Percentiles rank a stretch among this genome's conserved stretches.
phyloP scores from a whole-genome alignment of 1,140 invertebrate genomes.

The Brachystomella parvula region DNA sequence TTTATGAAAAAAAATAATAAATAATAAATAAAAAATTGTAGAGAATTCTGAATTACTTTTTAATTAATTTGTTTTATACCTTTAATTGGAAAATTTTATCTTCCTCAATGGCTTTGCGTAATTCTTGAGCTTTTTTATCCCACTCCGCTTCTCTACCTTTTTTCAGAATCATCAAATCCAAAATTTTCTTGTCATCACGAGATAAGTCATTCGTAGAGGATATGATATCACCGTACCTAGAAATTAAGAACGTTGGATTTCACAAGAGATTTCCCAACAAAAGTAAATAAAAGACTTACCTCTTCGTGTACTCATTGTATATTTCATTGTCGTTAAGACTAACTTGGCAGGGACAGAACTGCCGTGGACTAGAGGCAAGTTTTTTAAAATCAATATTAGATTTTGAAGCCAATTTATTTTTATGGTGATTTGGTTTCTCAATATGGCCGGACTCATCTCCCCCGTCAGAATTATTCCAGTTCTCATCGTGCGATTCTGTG shows the following conservation, averaged over 20 bases:
- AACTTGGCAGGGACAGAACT: slow-evolving; percentile 28
- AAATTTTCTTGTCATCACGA: slow-evolving; percentile 32
- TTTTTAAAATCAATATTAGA: slow-evolving; percentile 32
- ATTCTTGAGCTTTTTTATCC: slow-evolving; percentile 28
- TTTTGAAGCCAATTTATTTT: not conserved
- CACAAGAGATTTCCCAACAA: not conserved
- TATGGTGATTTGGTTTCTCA: not conserved
- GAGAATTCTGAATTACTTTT: too few relatives aligned
- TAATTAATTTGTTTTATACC: not conserved
- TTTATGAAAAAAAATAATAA: too few relatives aligned
- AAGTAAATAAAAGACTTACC: slow-evolving; percentile 19
- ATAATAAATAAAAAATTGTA: too few relatives aligned
- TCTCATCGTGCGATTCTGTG: slow-evolving; percentile 5
- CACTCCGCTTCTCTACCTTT: slow-evolving; percentile 33
- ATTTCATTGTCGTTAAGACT: slow-evolving; percentile 24
- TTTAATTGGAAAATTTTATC: slow-evolving; percentile 6
- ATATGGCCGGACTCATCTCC: not conserved
- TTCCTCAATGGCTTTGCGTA: slow-evolving; percentile 26
- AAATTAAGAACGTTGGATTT: not conserved
- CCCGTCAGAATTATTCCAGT: not conserved
- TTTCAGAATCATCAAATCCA: slow-evolving; percentile 31
- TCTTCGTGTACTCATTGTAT: slow-evolving; percentile 26
- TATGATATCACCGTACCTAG: slow-evolving; percentile 31
- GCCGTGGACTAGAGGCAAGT: slow-evolving; percentile 22
- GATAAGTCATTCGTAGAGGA: slow-evolving; percentile 14